Percentiles rank a stretch among this genome's conserved stretches.
Conservation (phyloP, 2,797 vertebrate species). For the Protonibea diacanthus region DNA sequence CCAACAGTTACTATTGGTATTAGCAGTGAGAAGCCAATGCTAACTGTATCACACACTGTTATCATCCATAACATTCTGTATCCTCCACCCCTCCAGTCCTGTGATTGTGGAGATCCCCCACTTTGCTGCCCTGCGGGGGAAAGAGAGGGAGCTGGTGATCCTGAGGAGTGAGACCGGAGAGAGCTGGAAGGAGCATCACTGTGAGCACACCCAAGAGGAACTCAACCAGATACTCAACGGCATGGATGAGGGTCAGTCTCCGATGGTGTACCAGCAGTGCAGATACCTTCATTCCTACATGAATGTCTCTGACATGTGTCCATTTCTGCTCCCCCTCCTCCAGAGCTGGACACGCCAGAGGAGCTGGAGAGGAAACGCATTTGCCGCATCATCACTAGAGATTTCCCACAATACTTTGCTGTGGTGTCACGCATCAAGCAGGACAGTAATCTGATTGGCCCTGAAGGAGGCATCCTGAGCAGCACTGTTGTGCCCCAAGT, state of each 20-base stretch:
- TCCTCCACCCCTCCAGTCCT: constrained; percentile 85
- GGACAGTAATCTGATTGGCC: constrained; percentile 97
- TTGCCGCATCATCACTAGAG: constrained; percentile 96
- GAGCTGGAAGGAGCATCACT: constrained; percentile 99
- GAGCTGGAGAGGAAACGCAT: constrained; percentile 96
- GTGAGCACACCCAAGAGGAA: constrained; percentile 95
- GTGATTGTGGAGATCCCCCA: constrained; percentile 99
- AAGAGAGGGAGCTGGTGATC: constrained; percentile 96
- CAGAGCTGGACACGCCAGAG: constrained; percentile 93
- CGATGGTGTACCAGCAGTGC: not conserved
- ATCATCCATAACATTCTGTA: not conserved
- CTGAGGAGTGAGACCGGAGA: constrained; percentile 97
- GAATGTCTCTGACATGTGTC: not conserved
- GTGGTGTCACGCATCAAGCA: constrained; percentile 98
- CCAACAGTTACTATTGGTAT: not conserved
- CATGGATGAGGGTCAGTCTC: constrained; percentile 94
- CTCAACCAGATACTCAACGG: constrained; percentile 97
- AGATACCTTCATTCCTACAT: fast-evolving
- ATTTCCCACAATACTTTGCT: constrained; percentile 98
- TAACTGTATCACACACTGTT: not conserved
- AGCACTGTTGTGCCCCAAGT: constrained; percentile 97
- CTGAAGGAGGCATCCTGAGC: constrained; percentile 96
- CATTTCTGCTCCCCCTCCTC: not conserved
- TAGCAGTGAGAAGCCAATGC: not conserved
- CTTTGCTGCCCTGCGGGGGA: constrained; percentile 96